phyloP scores from a whole-genome alignment of 1,140 invertebrate genomes.

The Oedothorax gibbosus region DNA sequence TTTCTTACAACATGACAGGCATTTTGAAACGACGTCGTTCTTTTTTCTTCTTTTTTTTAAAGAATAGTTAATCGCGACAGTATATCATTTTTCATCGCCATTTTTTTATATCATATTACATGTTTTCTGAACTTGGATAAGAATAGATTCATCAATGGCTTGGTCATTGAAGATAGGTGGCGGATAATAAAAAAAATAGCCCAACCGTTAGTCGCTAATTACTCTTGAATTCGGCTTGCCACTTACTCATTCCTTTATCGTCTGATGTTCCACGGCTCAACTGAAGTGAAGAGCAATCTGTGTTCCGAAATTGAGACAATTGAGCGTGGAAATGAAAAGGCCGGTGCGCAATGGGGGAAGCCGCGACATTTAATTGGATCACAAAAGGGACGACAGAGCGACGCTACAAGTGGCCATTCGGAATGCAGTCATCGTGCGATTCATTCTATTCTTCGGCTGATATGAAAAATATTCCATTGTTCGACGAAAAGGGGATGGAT shows the following conservation, averaged over 20 bases:
- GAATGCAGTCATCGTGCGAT: background rate
- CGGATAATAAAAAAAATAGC: slow-evolving; percentile 40
- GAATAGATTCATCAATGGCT: slow-evolving; percentile 37
- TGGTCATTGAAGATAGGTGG: background rate
- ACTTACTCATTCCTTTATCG: slow-evolving; percentile 4
- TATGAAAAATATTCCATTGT: too few relatives aligned
- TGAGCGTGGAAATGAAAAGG: slow-evolving; percentile 3
- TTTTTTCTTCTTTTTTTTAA: background rate
- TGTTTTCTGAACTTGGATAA: background rate
- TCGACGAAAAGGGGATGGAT: too few relatives aligned
- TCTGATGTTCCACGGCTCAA: background rate
- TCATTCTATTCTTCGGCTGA: too few relatives aligned
- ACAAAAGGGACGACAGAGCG: slow-evolving; percentile 13
- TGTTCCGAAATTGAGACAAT: background rate
- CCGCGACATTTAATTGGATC: slow-evolving; percentile 11
- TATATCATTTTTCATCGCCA: background rate
- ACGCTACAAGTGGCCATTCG: background rate
- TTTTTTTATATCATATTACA: background rate
- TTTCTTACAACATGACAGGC: slow-evolving; percentile 56
- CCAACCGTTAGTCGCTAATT: slow-evolving; percentile 55
- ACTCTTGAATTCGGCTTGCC: slow-evolving; percentile 40
- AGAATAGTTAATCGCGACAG: too few relatives aligned
- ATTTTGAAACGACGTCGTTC: slow-evolving; percentile 29
- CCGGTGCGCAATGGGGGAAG: background rate
- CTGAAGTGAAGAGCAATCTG: slow-evolving; percentile 17